Evolutionary conservation across 2,797 vertebrate species (phyloP).

Genomic region (Lacerta bilineata): DNA sequence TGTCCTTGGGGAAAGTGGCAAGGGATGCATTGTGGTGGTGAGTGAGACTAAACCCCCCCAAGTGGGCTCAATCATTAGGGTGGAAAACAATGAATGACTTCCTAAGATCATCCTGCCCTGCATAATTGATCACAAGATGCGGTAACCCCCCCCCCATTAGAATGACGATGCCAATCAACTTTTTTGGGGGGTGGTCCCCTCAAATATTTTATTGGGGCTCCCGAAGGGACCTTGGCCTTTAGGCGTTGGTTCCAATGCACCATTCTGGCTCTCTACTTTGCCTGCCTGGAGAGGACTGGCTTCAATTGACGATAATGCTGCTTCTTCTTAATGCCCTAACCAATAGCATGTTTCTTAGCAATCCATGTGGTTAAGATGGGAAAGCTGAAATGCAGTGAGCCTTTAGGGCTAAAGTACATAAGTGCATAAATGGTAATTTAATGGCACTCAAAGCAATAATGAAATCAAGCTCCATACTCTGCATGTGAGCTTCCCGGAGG

Average conservation of each 20-base stretch:
- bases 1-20: too few species aligned
- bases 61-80: not conserved
- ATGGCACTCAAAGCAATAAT: not conserved
- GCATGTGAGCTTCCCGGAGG: not conserved
- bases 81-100: not conserved
- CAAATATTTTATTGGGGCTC: too few species aligned
- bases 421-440: conserved; percentile 12
- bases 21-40: too few species aligned
- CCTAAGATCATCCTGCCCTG: not conserved
- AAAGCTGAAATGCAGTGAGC: not conserved
- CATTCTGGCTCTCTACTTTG: not conserved
- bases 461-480: not conserved
- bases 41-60: too few species aligned
- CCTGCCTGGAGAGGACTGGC: not conserved
- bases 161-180: too few species aligned
- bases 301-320: not conserved
- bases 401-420: not conserved
- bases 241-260: too few species aligned
- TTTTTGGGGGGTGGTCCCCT: too few species aligned
- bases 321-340: not conserved
- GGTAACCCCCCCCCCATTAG: too few species aligned
- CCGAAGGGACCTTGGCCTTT: too few species aligned
- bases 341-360: not conserved
- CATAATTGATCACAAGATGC: too few species aligned
- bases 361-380: not conserved